Base-by-base conservation (phyloP, 2,797 vertebrate genomes). In the Dicrostonyx torquatus region DNA sequence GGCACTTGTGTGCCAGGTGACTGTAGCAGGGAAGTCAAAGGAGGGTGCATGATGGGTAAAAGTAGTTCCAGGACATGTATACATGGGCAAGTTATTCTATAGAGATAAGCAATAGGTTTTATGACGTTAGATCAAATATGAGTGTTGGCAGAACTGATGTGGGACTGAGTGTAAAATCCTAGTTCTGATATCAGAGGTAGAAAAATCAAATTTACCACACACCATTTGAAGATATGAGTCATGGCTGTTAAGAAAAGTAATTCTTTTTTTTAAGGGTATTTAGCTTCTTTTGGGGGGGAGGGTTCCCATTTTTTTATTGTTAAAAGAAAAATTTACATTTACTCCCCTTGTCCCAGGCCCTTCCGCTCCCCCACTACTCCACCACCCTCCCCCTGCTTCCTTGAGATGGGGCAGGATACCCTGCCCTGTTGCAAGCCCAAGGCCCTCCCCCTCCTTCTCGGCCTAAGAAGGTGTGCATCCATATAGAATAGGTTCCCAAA, bases 161-260 rank as follows among this genome's bases (percentile, higher is more conserved):
- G 62, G 58, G 1, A 58, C 58, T 90, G 8, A 58, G 8, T 50
- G 20, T 80, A 1, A 75, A 80, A 26, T 34, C n/a, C 26, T 80
- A 78, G 1, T 78, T n/a, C 6, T 84, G 34, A 22, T 24, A 24
- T 70, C 13, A 87, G 45, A 20, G 6, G 34, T 58, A 79, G n/a
- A n/a, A 95, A 85, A 90, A 53, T 43, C 15, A 79, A 73, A 75
- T 88, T 90, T 85, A 14, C 29, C 2, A 40, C 55, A 58, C n/a
- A 50, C n/a, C 12, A 91, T 37, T 60, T 87, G 43, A 89, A 87
- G 34, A 89, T 89, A 50, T 20, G 1, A 55, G 43, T 66, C 55
- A 89, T 37, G 84, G 73, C 22, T 87, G 73, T 80, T 6, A 95
- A 40, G 29, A 87, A 62, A 26, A 79, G 31, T 24, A 91, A 37